These are phyloP conservation scores for Nomada fucata DNA, from an alignment of 2,888 invertebrate genomes.

Conservation along the genomic window DNA sequence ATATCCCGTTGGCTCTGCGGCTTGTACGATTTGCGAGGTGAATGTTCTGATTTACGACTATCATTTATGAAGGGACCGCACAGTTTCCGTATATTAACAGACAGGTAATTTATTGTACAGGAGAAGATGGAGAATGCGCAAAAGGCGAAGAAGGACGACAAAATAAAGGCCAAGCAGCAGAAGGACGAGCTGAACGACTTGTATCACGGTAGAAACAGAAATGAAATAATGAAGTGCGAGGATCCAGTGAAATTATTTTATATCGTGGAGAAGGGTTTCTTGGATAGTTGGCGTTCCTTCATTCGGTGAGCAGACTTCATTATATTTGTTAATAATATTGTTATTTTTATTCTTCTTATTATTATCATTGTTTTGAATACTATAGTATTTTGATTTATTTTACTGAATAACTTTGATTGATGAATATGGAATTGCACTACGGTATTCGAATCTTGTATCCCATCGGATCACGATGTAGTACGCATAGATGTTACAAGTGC, in stretches of 20 bases:
- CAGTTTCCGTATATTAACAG: neutral
- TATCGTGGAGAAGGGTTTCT: conserved; percentile 79
- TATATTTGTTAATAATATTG: neutral
- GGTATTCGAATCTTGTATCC: too few relatives aligned
- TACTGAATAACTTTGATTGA: too few relatives aligned
- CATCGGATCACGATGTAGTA: too few relatives aligned
- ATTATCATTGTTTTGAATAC: too few relatives aligned
- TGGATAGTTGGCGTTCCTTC: conserved; percentile 80
- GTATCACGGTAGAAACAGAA: conserved; percentile 77
- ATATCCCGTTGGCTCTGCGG: conserved; percentile 76
- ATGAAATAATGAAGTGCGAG: conserved; percentile 74
- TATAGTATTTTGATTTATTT: neutral
- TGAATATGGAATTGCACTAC: too few relatives aligned
- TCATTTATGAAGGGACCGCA: neutral
- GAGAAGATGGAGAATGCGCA: conserved; percentile 78
- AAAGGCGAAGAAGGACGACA: conserved; percentile 79
- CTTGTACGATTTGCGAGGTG: conserved; percentile 81
- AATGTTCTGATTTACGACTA: neutral
- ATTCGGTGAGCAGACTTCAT: conserved; percentile 78
- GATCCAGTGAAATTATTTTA: conserved; percentile 74
- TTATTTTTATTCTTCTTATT: too few relatives aligned
- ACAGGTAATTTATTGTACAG: conserved; percentile 47
- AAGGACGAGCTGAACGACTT: conserved; percentile 78
- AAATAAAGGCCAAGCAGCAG: conserved; percentile 80
- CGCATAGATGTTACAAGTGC: too few relatives aligned